Evolutionary conservation across 2,113 vertebrate species (phyloP), one percentile per base, ranked within the genome.

Genomic region (Phalacrocorax carbo): DNA sequence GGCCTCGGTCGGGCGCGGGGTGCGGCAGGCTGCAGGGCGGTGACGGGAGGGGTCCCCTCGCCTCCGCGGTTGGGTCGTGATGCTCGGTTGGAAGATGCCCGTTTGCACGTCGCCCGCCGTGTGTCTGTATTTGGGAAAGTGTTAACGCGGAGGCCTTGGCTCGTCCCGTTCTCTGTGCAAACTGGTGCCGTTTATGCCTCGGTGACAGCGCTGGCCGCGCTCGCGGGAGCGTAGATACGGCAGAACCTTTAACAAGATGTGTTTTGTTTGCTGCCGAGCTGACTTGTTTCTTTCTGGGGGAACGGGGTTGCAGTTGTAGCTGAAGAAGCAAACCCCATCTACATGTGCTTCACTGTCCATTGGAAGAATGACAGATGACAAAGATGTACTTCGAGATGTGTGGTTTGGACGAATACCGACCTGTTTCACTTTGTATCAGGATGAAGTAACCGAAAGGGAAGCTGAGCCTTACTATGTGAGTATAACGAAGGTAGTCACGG

Each of bases 321-420:
- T 87, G 97, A 96, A 95, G 96, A 95, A 96, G 46, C 72, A 93
- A 96, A 65, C 81, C 95, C 95, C 93, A 93, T 93, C 98, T 99
- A 95, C 99, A 99, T 99, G 99, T 98, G 96, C 98, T 97, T 93
- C 97, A 70, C 97, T 96, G 88, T 95, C 97, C 90, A 38, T 80
- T 98, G 98, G 97, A 98, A 99, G 97, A 97, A 99, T 99, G 99
- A 99, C 99, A 99, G 99, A 99, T 99, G 99, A 99, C 98, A 99
- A 99, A 99, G 99, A 99, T 93, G 99, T 99, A 22, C 97, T 99
- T 97, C 99, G 99, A 97, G 99, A 99, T 95, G 99, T 99, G 51
- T 99, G 99, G 99, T 99, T 99, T 91, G 99, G 99, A 68, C 98
- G 99, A 98, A 99, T 99, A 97, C 99, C 99, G 44, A 99, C 99